phyloP scores from a whole-genome alignment of 2,888 invertebrate genomes.

The Callosobruchus maculatus region DNA sequence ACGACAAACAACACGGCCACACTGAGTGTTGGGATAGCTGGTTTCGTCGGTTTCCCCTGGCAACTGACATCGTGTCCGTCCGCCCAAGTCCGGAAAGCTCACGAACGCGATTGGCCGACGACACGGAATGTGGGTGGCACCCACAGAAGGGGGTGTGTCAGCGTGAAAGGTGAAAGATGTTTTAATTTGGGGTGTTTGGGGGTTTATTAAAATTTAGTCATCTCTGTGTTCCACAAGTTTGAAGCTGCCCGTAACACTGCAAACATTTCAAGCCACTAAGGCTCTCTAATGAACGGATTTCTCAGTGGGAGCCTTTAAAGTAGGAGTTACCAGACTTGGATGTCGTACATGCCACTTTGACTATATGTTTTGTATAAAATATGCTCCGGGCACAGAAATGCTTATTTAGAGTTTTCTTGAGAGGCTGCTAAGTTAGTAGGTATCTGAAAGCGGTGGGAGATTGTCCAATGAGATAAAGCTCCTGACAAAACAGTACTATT shows the following conservation, averaged over 20 bases:
- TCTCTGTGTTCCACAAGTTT: constrained; percentile 9
- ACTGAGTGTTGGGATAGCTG: constrained; percentile 47
- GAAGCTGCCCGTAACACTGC: neutral
- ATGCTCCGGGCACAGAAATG: neutral
- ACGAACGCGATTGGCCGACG: constrained; percentile 34
- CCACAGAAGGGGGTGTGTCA: constrained; percentile 25
- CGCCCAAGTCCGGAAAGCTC: constrained; percentile 33
- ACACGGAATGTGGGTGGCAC: constrained; percentile 28
- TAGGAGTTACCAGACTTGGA: constrained; percentile 4
- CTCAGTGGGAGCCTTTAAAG: constrained; percentile 1
- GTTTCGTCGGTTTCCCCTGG: constrained; percentile 48
- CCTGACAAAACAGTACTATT: constrained; percentile 53
- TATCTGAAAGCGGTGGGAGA: constrained; percentile 44
- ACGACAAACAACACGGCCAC: constrained; percentile 46
- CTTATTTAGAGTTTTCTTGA: constrained; percentile 8
- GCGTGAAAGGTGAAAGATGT: constrained; percentile 30
- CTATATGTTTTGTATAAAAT: neutral
- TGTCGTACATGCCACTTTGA: neutral
- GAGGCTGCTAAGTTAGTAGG: constrained; percentile 2
- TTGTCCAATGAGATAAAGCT: constrained; percentile 51
- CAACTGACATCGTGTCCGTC: constrained; percentile 42
- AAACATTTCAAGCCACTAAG: neutral
- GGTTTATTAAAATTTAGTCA: constrained; percentile 25
- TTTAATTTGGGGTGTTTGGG: constrained; percentile 33
- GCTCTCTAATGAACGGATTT: neutral